Evolutionary conservation across 1,140 invertebrate genomes (phyloP).

Genomic region (Leguminivora glycinivorella): DNA sequence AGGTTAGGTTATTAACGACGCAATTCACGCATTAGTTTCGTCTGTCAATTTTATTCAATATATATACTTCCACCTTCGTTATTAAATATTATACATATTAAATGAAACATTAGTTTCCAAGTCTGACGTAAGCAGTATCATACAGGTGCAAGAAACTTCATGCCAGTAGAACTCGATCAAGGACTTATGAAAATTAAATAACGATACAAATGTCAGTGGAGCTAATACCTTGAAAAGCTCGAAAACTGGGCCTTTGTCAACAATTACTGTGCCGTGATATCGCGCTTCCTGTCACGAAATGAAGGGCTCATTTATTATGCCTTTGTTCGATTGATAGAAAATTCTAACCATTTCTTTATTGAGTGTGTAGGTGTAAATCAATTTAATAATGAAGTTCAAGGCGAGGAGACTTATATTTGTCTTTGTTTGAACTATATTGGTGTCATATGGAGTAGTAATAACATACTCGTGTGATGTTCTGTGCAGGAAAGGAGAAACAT

Average conservation of each 20-base stretch:
- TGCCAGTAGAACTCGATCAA: conserved; percentile 20
- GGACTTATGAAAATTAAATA: conserved; percentile 27
- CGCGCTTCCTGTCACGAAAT: conserved; percentile 19
- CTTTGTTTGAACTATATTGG: neutral
- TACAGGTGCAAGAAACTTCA: conserved; percentile 5
- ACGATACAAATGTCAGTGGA: conserved; percentile 26
- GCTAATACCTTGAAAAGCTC: conserved; percentile 7
- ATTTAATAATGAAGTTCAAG: neutral
- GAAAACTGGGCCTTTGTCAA: conserved; percentile 9
- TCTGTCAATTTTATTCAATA: no score
- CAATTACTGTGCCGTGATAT: conserved; percentile 10
- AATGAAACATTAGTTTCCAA: neutral
- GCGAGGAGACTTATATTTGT: neutral
- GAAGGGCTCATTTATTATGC: conserved; percentile 5
- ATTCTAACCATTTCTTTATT: neutral
- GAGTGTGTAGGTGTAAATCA: conserved; percentile 4
- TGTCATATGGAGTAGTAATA: neutral
- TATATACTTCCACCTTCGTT: no score
- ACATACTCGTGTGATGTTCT: neutral
- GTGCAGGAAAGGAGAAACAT: no score
- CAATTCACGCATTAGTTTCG: no score
- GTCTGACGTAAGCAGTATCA: neutral
- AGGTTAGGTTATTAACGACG: no score
- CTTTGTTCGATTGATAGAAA: conserved; percentile 5
- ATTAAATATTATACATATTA: no score